A percentile compares a stretch with the other conserved stretches of the same genome.
Evolutionary conservation across 2,888 invertebrate species (phyloP).

Genomic region (Helobdella robusta): DNA sequence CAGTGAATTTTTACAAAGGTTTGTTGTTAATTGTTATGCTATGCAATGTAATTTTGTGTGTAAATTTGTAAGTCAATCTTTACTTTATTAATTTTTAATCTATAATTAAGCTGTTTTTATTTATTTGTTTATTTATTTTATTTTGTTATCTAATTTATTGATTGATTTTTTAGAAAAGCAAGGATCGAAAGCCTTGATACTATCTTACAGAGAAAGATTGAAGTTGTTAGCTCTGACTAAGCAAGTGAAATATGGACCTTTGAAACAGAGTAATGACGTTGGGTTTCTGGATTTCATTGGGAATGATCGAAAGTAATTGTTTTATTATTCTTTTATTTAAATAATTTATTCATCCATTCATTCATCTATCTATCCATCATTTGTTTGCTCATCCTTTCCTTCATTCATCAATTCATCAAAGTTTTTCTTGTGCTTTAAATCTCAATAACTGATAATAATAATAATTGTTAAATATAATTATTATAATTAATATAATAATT

Average conservation of each 20-base stretch:
- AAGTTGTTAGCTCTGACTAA: slow-evolving; percentile 83
- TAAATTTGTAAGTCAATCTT: not conserved
- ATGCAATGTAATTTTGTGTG: too few relatives aligned
- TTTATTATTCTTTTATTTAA: too few relatives aligned
- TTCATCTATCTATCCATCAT: not conserved
- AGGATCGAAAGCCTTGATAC: slow-evolving; percentile 89
- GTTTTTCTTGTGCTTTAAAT: too few relatives aligned
- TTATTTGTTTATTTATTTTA: too few relatives aligned
- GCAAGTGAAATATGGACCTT: slow-evolving; percentile 74
- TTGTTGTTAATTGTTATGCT: not conserved
- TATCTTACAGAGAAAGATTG: slow-evolving; percentile 85
- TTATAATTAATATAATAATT: not conserved
- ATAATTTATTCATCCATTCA: not conserved
- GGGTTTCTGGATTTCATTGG: slow-evolving; percentile 93
- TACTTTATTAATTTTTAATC: too few relatives aligned
- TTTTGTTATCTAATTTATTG: not conserved
- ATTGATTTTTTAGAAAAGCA: slow-evolving; percentile 69
- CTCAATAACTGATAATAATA: too few relatives aligned
- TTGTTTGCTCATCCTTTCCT: not conserved
- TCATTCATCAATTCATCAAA: not conserved
- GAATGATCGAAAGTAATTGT: slow-evolving; percentile 64
- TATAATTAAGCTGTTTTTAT: too few relatives aligned
- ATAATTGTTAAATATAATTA: not conserved
- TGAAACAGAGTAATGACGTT: slow-evolving; percentile 60
- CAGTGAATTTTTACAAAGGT: slow-evolving; percentile 84